Base-by-base conservation (phyloP, 2,113 vertebrate genomes). In the Andinoacara biseriatus region DNA sequence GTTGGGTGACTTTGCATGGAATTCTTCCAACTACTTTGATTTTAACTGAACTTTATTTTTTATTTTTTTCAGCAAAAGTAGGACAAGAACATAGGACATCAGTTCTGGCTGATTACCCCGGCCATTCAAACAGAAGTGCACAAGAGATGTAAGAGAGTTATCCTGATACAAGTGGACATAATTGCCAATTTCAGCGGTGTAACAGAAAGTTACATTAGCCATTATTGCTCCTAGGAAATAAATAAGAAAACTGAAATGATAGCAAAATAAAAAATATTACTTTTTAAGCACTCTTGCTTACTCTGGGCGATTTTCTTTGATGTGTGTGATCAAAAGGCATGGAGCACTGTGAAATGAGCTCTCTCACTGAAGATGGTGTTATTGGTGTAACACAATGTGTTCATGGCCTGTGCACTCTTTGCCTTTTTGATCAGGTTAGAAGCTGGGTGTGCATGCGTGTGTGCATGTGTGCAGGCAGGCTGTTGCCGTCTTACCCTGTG, bases 401-500 rank as follows among this genome's bases (percentile, higher is more conserved):
- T 76, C 61, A 49, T 10, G 76, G 63, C 76, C 77, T 76, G 52
- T 84, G 77, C 62, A 65, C 69, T 84, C 54, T 63, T 59, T 43
- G 77, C 29, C 74, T 80, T 90, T 88, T 81, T 86, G 63, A 87
- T 90, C 76, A 80, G 52, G 82, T 85, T 80, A 78, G 22, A 77
- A 56, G 43, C 13, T 18, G 65, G 77, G 75, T 33, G 79, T 20
- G 20, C 56, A 52, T 77, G 29, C 54, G 67, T 58, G 75, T 26
- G 78, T 78, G 52, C 78, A 77, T 62, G 18, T 62, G 72, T 61
- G 84, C 43, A 11, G 38, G 74, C 57, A 54, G 29, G 4, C 58
- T 58, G 14, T 31, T 4, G 24, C 67, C 60, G 65, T 78, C 91
- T 93, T 89, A 95, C 94, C 94, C 85, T 86, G 93, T 49, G 89